Percentiles rank a stretch among this genome's conserved stretches.
phyloP scores from a whole-genome alignment of 2,888 invertebrate species.

The Autographa pulchrina region DNA sequence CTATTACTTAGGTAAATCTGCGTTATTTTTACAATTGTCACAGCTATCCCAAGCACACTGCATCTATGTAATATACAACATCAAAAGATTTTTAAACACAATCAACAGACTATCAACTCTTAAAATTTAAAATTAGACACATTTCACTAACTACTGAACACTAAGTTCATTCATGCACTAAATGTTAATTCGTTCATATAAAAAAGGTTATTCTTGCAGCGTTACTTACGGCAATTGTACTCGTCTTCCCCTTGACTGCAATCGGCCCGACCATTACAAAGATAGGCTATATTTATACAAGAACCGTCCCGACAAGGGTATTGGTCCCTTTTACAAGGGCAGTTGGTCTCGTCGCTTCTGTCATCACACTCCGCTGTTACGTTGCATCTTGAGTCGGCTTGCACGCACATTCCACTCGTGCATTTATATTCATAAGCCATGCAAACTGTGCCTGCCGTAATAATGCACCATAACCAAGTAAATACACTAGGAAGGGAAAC shows the following conservation, averaged over 20 bases:
- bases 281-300: constrained; percentile 90
- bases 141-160: not conserved
- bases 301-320: constrained; percentile 90
- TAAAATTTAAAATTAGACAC: not conserved
- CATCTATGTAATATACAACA: too few relatives aligned
- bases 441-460: constrained; percentile 86
- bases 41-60: not conserved
- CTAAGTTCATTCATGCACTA: constrained; percentile 19
- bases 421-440: constrained; percentile 91
- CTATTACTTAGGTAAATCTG: too few relatives aligned
- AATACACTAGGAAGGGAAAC: constrained; percentile 61
- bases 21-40: not conserved
- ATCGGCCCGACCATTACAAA: constrained; percentile 91
- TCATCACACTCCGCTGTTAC: constrained; percentile 87
- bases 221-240: constrained; percentile 84
- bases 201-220: constrained; percentile 40
- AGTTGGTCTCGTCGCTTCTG: constrained; percentile 81
- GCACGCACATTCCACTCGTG: constrained; percentile 90
- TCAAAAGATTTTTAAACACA: not conserved
- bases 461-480: constrained; percentile 81
- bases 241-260: constrained; percentile 91
- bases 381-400: constrained; percentile 87
- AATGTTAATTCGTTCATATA: constrained; percentile 48
- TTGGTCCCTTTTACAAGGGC: constrained; percentile 85
- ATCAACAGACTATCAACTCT: not conserved